These are phyloP conservation scores for Caenorhabditis sp. DNA, from an alignment of 2,888 invertebrate species.

Conservation along the genomic window DNA sequence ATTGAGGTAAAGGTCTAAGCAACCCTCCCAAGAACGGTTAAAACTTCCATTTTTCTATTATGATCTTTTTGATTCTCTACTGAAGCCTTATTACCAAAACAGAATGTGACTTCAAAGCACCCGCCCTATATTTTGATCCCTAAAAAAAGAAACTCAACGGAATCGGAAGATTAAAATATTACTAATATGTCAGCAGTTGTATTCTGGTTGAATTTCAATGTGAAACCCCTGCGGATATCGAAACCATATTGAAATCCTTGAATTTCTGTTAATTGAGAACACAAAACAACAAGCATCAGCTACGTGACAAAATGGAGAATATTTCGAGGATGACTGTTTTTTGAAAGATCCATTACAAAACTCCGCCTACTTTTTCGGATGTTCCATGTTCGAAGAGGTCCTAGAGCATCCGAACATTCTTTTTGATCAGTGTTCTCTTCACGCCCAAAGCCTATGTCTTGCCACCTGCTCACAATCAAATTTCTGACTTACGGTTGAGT, in stretches of 20 bases:
- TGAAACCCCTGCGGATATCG: constrained; percentile 16
- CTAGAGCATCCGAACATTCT: too few species aligned
- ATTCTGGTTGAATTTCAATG: background rate
- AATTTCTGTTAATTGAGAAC: constrained; percentile 9
- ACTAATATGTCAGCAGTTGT: background rate
- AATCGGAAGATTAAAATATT: constrained; percentile 12
- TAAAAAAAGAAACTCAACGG: background rate
- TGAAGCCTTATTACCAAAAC: too few species aligned
- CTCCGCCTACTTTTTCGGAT: background rate
- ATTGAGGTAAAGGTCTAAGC: too few species aligned
- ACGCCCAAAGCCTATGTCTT: too few species aligned
- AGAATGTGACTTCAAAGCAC: background rate
- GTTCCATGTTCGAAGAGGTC: background rate
- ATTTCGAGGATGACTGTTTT: background rate
- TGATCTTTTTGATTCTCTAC: too few species aligned
- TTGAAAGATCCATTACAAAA: background rate
- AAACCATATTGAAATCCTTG: constrained; percentile 21
- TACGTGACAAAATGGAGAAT: background rate
- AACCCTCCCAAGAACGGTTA: too few species aligned
- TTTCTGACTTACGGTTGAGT: too few species aligned
- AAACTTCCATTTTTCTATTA: too few species aligned
- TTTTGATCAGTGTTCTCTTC: too few species aligned
- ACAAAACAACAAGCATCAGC: constrained; percentile 1
- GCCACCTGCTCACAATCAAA: too few species aligned
- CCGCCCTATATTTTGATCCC: background rate